These are phyloP conservation scores for Oryzaephilus surinamensis DNA, from an alignment of 1,140 invertebrate species.

Conservation along the genomic window DNA sequence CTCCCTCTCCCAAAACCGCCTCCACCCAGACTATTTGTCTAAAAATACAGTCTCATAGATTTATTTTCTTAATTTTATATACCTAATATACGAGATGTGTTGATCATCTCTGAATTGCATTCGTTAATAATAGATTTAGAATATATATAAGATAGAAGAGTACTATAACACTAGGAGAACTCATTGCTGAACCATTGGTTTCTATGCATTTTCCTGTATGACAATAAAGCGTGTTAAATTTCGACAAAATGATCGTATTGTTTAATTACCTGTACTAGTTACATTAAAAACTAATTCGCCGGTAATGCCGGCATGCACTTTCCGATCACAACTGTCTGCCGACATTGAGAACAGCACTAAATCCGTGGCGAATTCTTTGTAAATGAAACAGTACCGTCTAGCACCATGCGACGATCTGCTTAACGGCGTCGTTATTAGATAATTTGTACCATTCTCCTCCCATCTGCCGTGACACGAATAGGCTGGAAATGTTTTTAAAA, in stretches of 20 bases:
- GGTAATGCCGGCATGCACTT: conserved; percentile 34
- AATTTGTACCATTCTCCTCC: conserved; percentile 60
- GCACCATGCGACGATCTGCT: conserved; percentile 45
- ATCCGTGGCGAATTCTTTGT: conserved; percentile 39
- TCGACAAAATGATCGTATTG: too few species aligned
- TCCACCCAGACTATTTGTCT: neutral
- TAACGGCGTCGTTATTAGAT: conserved; percentile 63
- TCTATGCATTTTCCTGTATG: conserved; percentile 18
- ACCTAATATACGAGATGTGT: conserved; percentile 12
- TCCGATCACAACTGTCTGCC: conserved; percentile 45
- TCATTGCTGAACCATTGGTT: conserved; percentile 9
- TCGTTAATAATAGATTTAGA: conserved; percentile 6
- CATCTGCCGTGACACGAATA: conserved; percentile 79
- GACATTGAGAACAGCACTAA: conserved; percentile 43
- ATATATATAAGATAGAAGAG: conserved; percentile 7
- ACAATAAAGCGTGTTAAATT: too few species aligned
- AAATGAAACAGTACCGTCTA: conserved; percentile 51
- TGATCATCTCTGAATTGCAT: conserved; percentile 20
- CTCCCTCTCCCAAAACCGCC: too few species aligned
- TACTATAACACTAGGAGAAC: conserved; percentile 2
- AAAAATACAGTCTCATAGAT: conserved; percentile 21
- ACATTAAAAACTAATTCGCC: conserved; percentile 42
- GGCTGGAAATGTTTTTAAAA: conserved; percentile 45
- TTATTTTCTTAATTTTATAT: conserved; percentile 12
- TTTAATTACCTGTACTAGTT: conserved; percentile 37